Percentiles rank a stretch among this genome's conserved stretches.
phyloP scores from a whole-genome alignment of 2,888 invertebrate species.

The Ormyrus pomaceus region DNA sequence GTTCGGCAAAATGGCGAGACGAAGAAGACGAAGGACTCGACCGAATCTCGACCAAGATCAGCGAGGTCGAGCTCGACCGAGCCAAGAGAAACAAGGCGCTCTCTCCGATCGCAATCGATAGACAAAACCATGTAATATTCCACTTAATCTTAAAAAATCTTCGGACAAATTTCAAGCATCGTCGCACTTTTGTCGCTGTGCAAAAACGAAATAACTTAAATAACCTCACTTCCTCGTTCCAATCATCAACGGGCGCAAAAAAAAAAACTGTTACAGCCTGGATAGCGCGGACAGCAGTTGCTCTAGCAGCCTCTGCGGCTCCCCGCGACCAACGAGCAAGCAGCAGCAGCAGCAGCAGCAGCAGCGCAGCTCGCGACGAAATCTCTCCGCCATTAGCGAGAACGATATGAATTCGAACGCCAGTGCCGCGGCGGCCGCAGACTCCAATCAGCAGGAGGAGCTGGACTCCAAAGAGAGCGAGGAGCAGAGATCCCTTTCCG shows the following conservation, averaged over 20 bases:
- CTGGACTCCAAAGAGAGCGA: not conserved
- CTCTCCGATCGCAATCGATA: constrained; percentile 57
- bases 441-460: not conserved
- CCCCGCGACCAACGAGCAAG: constrained; percentile 59
- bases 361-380: not conserved
- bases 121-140: constrained; percentile 52
- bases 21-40: constrained; percentile 9
- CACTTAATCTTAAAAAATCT: not conserved
- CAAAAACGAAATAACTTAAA: not conserved
- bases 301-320: constrained; percentile 62
- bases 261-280: not conserved
- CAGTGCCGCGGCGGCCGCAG: not conserved
- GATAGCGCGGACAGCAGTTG: constrained; percentile 58
- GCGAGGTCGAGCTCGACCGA: constrained; percentile 51
- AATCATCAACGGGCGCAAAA: too few species aligned
- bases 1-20: not conserved
- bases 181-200: not conserved
- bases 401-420: not conserved
- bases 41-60: constrained; percentile 53
- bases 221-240: not conserved
- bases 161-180: constrained; percentile 5
- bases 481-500: not conserved
- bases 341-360: constrained; percentile 4
- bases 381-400: constrained; percentile 37
- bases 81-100: constrained; percentile 40